These are phyloP conservation scores for Drosophila pseudotalamancana DNA, from an alignment of 2,888 invertebrate species.

Conservation along the genomic window DNA sequence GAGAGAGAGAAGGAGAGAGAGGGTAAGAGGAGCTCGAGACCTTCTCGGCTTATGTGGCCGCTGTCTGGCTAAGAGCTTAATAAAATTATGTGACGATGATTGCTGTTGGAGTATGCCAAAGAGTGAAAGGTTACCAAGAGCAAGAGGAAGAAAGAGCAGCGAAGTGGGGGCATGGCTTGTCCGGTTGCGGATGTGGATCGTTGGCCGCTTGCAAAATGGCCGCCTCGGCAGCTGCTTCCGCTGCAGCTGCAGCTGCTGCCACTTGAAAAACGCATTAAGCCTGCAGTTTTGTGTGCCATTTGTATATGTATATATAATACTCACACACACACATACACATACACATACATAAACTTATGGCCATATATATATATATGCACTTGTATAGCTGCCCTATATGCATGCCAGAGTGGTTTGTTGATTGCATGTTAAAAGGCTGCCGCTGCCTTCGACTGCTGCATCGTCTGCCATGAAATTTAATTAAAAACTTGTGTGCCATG, in stretches of 20 bases:
- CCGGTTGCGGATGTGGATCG: conserved; percentile 54
- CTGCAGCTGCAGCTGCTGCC: conserved; percentile 39
- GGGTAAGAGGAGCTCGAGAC: conserved; percentile 3
- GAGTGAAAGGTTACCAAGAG: background rate
- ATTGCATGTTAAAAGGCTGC: conserved; percentile 78
- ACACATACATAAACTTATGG: conserved; percentile 37
- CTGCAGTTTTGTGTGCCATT: conserved; percentile 71
- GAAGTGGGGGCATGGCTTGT: conserved; percentile 28
- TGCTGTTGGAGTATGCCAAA: conserved; percentile 41
- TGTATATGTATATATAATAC: conserved; percentile 30
- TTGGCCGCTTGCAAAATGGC: conserved; percentile 55
- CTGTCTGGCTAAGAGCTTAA: conserved; percentile 67
- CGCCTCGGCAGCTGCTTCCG: conserved; percentile 50
- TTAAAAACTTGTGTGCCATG: conserved; percentile 80
- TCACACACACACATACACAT: conserved; percentile 37
- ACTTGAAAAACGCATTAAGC: conserved; percentile 77
- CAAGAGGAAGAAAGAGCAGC: background rate
- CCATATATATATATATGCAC: conserved; percentile 28
- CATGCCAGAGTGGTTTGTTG: conserved; percentile 77
- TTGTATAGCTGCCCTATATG: conserved; percentile 68
- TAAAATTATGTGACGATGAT: conserved; percentile 80
- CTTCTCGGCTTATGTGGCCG: conserved; percentile 36
- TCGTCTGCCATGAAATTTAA: conserved; percentile 76
- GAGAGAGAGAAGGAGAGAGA: background rate
- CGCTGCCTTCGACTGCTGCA: conserved; percentile 44